Conservation (phyloP, 2,797 vertebrate species). For the Podarcis siculus region DNA sequence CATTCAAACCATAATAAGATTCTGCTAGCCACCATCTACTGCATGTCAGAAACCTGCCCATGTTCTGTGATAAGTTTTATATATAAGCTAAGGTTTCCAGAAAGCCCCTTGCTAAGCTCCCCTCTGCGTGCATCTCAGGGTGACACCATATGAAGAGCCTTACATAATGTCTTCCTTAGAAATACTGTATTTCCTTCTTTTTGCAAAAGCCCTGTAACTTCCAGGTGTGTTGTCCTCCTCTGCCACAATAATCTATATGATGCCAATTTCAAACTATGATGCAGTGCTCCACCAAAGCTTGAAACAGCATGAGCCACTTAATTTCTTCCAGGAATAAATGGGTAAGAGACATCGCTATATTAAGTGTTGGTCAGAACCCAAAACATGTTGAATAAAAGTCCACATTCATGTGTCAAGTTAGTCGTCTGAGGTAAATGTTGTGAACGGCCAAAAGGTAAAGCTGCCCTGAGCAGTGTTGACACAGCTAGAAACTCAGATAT, state of each 20-base stretch:
- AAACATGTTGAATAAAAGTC: not conserved
- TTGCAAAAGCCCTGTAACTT: not conserved
- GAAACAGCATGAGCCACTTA: not conserved
- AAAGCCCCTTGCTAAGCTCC: not conserved
- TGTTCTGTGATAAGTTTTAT: not conserved
- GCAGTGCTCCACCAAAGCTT: not conserved
- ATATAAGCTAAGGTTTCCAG: not conserved
- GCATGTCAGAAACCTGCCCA: not conserved
- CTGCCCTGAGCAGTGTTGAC: not conserved
- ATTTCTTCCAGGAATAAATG: not conserved
- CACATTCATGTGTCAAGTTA: not conserved
- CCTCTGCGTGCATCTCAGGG: not conserved
- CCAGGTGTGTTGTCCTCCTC: too few species aligned
- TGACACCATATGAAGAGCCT: not conserved
- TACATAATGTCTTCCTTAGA: not conserved
- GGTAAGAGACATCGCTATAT: not conserved
- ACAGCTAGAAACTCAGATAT: not conserved
- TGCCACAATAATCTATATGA: not conserved
- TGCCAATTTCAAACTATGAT: not conserved
- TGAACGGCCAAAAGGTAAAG: not conserved
- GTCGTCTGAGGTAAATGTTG: not conserved
- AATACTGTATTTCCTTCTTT: not conserved
- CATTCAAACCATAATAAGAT: not conserved
- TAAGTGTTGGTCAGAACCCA: not conserved
- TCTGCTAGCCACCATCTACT: not conserved